A percentile compares a stretch with the other conserved stretches of the same genome.
These are phyloP conservation scores for Hyaena hyaena DNA, from an alignment of 2,113 vertebrate species.

Conservation along the genomic window DNA sequence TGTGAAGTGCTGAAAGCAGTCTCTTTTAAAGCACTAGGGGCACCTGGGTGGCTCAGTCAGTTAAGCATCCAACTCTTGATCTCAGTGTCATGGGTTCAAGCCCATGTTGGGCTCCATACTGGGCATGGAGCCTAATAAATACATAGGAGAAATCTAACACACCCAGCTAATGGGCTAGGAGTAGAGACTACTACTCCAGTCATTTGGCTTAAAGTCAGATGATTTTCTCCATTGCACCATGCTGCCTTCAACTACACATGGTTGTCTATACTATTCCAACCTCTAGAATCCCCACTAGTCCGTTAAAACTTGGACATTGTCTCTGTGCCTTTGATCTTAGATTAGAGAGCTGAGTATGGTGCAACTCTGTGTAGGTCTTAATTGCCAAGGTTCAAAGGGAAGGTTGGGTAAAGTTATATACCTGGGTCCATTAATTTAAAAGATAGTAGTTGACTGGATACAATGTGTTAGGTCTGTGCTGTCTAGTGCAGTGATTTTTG, in stretches of 20 bases:
- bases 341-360: not conserved
- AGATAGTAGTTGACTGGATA: not conserved
- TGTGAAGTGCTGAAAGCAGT: slow-evolving; percentile 7
- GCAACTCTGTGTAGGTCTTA: not conserved
- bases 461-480: not conserved
- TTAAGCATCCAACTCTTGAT: too few species aligned
- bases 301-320: not conserved
- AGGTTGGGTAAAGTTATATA: not conserved
- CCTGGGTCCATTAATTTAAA: not conserved
- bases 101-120: too few species aligned
- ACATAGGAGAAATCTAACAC: not conserved
- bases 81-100: too few species aligned
- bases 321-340: not conserved
- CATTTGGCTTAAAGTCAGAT: fast-evolving
- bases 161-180: not conserved
- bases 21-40: not conserved
- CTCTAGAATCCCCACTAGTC: not conserved
- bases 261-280: not conserved
- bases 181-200: not conserved
- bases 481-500: not conserved
- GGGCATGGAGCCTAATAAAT: too few species aligned
- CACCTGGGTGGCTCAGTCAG: too few species aligned
- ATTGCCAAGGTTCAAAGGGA: not conserved
- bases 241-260: not conserved
- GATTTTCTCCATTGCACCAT: fast-evolving